phyloP scores from a whole-genome alignment of 2,797 vertebrate genomes.

The Coreius guichenoti region DNA sequence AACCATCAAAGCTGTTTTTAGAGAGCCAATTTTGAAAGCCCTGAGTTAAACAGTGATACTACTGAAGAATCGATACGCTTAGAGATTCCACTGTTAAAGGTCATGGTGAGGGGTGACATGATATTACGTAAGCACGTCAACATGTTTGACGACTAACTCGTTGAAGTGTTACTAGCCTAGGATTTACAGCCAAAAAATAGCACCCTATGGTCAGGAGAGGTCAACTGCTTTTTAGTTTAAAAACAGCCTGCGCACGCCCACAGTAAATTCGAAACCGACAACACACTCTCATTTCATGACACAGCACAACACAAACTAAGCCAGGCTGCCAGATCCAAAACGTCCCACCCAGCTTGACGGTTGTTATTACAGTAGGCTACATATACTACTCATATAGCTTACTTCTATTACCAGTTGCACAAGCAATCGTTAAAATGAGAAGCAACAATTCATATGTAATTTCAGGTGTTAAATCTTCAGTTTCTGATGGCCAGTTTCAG shows the following conservation, averaged over 20 bases:
- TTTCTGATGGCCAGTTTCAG: slow-evolving; percentile 24
- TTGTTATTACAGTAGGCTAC: slow-evolving; percentile 23
- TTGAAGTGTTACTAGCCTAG: background rate
- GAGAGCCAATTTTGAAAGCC: background rate
- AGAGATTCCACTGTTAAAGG: slow-evolving; percentile 27
- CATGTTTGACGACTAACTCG: slow-evolving; percentile 14
- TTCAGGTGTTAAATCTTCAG: slow-evolving; percentile 13
- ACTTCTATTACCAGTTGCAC: slow-evolving; percentile 10
- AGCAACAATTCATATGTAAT: slow-evolving; percentile 4
- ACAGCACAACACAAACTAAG: slow-evolving; percentile 20
- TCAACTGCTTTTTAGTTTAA: slow-evolving; percentile 32
- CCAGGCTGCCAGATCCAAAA: background rate
- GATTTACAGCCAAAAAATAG: background rate
- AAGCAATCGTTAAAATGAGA: slow-evolving; percentile 10
- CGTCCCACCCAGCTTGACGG: background rate
- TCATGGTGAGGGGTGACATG: slow-evolving; percentile 34
- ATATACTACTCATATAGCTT: background rate
- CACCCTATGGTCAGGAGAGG: slow-evolving; percentile 6
- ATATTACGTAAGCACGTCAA: slow-evolving; percentile 9
- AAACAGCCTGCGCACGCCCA: background rate
- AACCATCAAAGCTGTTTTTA: background rate
- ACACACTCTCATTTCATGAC: slow-evolving; percentile 26
- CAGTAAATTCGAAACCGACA: background rate
- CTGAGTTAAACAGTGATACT: background rate
- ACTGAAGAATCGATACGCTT: background rate